phyloP scores from a whole-genome alignment of 2,113 vertebrate genomes.

The Sorex fumeus region DNA sequence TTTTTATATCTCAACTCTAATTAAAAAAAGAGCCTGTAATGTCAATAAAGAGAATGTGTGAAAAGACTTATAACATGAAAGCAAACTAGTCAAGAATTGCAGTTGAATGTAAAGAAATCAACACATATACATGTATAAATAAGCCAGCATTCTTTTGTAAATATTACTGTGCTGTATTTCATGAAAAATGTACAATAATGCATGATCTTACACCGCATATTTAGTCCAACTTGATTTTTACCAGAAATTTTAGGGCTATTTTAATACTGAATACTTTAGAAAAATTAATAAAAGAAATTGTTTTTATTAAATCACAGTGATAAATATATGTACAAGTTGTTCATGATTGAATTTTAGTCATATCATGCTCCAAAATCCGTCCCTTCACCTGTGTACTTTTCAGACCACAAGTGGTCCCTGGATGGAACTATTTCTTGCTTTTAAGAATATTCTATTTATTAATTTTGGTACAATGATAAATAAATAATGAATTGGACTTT shows the following conservation, averaged over 20 bases:
- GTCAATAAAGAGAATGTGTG: constrained; percentile 45
- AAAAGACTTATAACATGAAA: background rate
- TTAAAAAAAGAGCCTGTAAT: background rate
- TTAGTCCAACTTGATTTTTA: background rate
- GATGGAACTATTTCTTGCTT: background rate
- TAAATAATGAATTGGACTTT: constrained; percentile 36
- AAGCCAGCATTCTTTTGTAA: constrained; percentile 6
- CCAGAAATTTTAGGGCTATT: background rate
- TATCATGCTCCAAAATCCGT: too few species aligned
- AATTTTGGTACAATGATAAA: background rate
- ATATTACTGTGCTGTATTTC: background rate
- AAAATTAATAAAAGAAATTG: background rate
- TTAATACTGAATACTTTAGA: background rate
- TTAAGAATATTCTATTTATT: background rate
- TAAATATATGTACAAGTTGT: too few species aligned
- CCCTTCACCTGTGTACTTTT: too few species aligned
- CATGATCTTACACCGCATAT: constrained; percentile 9
- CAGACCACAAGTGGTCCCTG: too few species aligned
- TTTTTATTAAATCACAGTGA: too few species aligned
- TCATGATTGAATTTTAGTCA: too few species aligned
- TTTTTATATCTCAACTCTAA: background rate
- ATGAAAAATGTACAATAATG: background rate
- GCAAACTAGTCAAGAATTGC: background rate
- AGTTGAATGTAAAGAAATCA: too few species aligned
- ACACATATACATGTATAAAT: too few species aligned